A percentile compares a stretch with the other conserved stretches of the same genome.
These are phyloP conservation scores for Yponomeuta sedellus DNA, from an alignment of 2,888 invertebrate species.

Conservation along the genomic window DNA sequence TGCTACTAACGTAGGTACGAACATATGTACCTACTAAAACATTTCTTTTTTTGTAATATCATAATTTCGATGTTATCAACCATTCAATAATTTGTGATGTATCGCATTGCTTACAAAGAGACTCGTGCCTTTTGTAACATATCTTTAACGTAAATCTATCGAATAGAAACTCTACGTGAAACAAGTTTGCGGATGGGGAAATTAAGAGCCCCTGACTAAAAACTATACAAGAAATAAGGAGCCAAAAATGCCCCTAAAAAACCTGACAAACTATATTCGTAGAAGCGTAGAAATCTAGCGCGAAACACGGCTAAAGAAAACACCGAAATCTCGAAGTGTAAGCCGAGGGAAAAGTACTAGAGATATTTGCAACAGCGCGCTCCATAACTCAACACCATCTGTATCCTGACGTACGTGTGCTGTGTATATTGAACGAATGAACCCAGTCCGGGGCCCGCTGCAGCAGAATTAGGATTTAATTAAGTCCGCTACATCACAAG, in stretches of 20 bases:
- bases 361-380: conserved; percentile 11
- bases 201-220: too few relatives aligned
- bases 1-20: too few relatives aligned
- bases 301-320: background rate
- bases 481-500: conserved; percentile 18
- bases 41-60: too few relatives aligned
- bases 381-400: conserved; percentile 29
- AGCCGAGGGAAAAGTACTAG: conserved; percentile 13
- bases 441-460: background rate
- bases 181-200: too few relatives aligned
- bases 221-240: background rate
- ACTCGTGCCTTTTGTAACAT: too few relatives aligned
- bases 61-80: too few relatives aligned
- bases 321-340: background rate
- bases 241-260: background rate
- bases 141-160: too few relatives aligned
- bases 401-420: conserved; percentile 20
- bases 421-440: conserved; percentile 1
- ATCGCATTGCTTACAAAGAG: too few relatives aligned
- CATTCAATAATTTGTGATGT: too few relatives aligned
- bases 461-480: conserved; percentile 21
- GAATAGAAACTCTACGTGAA: too few relatives aligned
- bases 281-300: background rate
- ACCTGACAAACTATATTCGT: background rate
- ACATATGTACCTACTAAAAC: too few relatives aligned